Base-by-base conservation (phyloP, 2,888 invertebrate species). In the Eristalis arbustorum region DNA sequence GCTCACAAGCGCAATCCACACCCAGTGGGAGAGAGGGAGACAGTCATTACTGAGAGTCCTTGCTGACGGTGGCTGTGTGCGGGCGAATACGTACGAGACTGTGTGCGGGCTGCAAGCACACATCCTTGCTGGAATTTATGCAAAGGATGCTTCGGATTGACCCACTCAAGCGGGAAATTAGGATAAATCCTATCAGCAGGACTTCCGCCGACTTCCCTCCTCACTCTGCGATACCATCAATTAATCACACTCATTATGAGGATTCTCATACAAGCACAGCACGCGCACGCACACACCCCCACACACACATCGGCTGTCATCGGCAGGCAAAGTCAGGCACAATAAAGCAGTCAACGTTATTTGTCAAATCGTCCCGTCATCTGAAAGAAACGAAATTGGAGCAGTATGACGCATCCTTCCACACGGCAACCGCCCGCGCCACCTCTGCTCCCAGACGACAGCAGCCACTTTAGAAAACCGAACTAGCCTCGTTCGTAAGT, bases 161-260 rank as follows among this genome's bases (percentile, higher is more conserved):
- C 82, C 85, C 77, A 82, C 74, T 85, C 85, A 74, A 82, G 85
- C 64, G 82, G 69, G 66, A 82, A 82, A 85, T 85, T 82, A 82
- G 74, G 76, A 85, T 74, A 25, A 81, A 81, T 76, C 80, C 84
- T 68, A 77, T 81, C 77, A 73, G 34, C 22, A 28, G 68, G 79
- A 23, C 49, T 37, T 78, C 25, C 25, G 34, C 6, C n/a, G n/a
- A n/a, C n/a, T 72, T 25, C 25, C 25, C 25, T 3, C 25, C 25
- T 62, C 59, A 28, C 49, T 8, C 49, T 18, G 18, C 18, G 49
- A 56, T 56, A 59, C 3, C 31, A 74, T 71, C 82, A 82, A 85
- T 82, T 85, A 85, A 82, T 85, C 85, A 84, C 67, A 84, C 76
- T 81, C 81, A 72, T 80, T 80, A 75, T 67, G 72, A 49, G 28